phyloP scores from a whole-genome alignment of 1,140 invertebrate genomes.

The Drosophila setifemur region DNA sequence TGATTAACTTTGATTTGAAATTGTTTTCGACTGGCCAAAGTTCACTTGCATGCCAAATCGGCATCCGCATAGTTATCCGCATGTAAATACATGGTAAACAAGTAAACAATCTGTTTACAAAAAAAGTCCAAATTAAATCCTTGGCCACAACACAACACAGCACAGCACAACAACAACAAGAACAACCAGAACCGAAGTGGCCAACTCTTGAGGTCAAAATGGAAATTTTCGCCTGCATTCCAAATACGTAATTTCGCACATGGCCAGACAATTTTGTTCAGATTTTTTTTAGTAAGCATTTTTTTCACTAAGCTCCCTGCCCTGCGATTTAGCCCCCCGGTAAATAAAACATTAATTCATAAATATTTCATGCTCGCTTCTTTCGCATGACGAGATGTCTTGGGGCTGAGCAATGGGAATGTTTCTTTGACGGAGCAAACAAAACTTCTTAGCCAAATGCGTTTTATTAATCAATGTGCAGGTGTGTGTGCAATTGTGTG shows the following conservation, averaged over 20 bases:
- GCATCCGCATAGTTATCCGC: slow-evolving; percentile 28
- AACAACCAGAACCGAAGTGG: background rate
- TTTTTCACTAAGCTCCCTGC: background rate
- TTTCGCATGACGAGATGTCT: slow-evolving; percentile 42
- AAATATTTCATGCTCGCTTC: slow-evolving; percentile 32
- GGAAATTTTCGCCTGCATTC: slow-evolving; percentile 32
- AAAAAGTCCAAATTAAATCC: slow-evolving; percentile 35
- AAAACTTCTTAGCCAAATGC: slow-evolving; percentile 76
- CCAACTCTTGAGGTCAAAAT: slow-evolving; percentile 18
- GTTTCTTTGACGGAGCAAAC: slow-evolving; percentile 35
- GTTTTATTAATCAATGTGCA: slow-evolving; percentile 76
- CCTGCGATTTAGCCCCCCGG: background rate
- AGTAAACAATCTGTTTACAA: slow-evolving; percentile 37
- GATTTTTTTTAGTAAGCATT: background rate
- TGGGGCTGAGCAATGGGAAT: slow-evolving; percentile 38
- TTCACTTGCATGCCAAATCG: slow-evolving; percentile 22
- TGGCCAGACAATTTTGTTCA: slow-evolving; percentile 25
- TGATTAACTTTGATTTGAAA: slow-evolving; percentile 73
- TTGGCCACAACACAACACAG: slow-evolving; percentile 6
- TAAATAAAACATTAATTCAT: slow-evolving; percentile 47
- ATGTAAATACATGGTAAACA: slow-evolving; percentile 47
- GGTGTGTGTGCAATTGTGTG: slow-evolving; percentile 2
- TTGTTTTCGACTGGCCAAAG: slow-evolving; percentile 34
- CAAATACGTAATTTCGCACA: slow-evolving; percentile 48
- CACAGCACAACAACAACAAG: background rate